Evolutionary conservation across 2,888 invertebrate species (phyloP).

Genomic region (Agrotis clavis): DNA sequence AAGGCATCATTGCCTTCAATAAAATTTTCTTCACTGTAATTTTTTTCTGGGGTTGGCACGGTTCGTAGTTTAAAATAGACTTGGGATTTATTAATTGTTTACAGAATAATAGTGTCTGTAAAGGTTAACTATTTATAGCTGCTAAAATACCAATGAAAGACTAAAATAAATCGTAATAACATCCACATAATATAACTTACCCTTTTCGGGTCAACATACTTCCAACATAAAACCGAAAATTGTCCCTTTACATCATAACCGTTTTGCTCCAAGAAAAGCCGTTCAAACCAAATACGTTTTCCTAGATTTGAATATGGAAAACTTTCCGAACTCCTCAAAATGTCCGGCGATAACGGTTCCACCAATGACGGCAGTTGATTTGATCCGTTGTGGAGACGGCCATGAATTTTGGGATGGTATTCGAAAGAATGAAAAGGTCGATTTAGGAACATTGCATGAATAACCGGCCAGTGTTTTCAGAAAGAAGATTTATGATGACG

Average conservation of each 20-base stretch:
- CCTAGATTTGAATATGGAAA: constrained; percentile 55
- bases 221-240: neutral
- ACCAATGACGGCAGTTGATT: constrained; percentile 41
- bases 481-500: neutral
- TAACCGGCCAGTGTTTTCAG: neutral
- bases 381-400: constrained; percentile 31
- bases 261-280: constrained; percentile 22
- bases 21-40: too few species aligned
- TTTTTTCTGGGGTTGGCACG: too few species aligned
- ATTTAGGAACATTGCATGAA: constrained; percentile 31
- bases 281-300: constrained; percentile 53
- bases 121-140: too few species aligned
- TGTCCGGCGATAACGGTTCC: constrained; percentile 38
- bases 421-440: constrained; percentile 40
- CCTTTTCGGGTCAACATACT: constrained; percentile 2
- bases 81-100: too few species aligned
- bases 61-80: too few species aligned
- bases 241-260: neutral
- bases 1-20: too few species aligned
- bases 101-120: too few species aligned
- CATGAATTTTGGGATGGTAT: constrained; percentile 40
- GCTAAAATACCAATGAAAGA: too few species aligned
- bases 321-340: constrained; percentile 39
- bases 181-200: too few species aligned
- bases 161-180: too few species aligned